Evolutionary conservation across 2,888 invertebrate species (phyloP).

Genomic region (Melipona beecheii): DNA sequence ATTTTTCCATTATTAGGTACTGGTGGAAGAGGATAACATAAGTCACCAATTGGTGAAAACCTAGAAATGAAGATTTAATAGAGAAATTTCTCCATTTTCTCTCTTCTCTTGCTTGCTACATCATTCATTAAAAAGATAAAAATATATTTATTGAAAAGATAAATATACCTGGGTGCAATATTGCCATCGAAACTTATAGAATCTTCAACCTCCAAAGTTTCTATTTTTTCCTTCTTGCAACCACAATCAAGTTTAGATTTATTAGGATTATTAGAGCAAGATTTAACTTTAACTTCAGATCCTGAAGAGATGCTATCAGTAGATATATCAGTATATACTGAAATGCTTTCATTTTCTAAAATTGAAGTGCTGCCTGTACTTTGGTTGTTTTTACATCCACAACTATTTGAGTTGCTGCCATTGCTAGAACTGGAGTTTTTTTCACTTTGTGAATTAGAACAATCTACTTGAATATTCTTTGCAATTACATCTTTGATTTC

Average conservation of each 20-base stretch:
- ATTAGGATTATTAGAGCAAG: not conserved
- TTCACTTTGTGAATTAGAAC: slow-evolving; percentile 20
- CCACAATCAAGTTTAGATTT: slow-evolving; percentile 38
- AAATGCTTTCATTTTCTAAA: not conserved
- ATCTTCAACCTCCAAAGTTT: slow-evolving; percentile 37
- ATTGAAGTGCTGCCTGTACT: not conserved
- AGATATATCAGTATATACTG: not conserved
- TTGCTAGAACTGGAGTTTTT: slow-evolving; percentile 3
- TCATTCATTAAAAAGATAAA: too few species aligned
- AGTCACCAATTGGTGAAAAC: slow-evolving; percentile 70
- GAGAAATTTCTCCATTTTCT: not conserved
- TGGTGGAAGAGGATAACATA: slow-evolving; percentile 61
- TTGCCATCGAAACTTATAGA: slow-evolving; percentile 31
- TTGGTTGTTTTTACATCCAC: not conserved
- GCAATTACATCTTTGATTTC: slow-evolving; percentile 61
- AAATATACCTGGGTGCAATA: slow-evolving; percentile 52
- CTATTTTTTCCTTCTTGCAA: slow-evolving; percentile 44
- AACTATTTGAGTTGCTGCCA: not conserved
- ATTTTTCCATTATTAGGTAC: slow-evolving; percentile 21
- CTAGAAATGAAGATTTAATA: slow-evolving; percentile 45
- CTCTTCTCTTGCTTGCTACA: not conserved
- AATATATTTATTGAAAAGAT: not conserved
- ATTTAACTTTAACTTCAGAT: not conserved
- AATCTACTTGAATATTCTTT: slow-evolving; percentile 21
- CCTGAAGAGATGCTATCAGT: not conserved